Percentiles rank a stretch among this genome's conserved stretches.
Conservation (phyloP, 2,888 invertebrate species). For the Minunthozetes semirufus region DNA sequence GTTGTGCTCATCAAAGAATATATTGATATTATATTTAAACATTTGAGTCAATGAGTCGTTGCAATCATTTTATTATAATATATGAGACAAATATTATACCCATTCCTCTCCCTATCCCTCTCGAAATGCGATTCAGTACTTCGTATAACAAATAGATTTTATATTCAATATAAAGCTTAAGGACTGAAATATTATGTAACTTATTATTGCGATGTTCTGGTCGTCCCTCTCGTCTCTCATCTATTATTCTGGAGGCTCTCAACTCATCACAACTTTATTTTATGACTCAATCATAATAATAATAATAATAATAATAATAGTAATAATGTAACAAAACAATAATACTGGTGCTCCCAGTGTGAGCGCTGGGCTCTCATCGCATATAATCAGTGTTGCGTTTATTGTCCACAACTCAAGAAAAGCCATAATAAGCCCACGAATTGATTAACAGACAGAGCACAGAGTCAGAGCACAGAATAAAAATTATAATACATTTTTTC, state of each 20-base stretch:
- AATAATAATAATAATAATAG: constrained; percentile 16
- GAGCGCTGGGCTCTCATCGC: neutral
- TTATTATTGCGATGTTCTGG: neutral
- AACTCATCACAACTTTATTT: neutral
- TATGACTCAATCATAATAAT: constrained; percentile 21
- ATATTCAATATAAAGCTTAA: neutral
- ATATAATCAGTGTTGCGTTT: neutral
- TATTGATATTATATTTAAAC: constrained; percentile 14
- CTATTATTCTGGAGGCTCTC: neutral
- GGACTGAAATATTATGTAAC: neutral
- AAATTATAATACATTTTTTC: too few relatives aligned
- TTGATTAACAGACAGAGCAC: too few relatives aligned
- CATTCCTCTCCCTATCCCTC: too few relatives aligned
- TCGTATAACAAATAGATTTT: neutral
- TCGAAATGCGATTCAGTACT: too few relatives aligned
- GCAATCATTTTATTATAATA: constrained; percentile 20
- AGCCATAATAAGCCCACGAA: too few relatives aligned
- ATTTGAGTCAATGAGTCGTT: constrained; percentile 20
- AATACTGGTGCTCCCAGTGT: neutral
- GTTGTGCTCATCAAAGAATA: neutral
- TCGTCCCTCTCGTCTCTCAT: neutral
- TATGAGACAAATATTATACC: constrained; percentile 2
- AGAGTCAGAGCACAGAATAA: too few relatives aligned
- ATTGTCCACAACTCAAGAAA: too few relatives aligned
- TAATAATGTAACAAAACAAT: neutral